Evolutionary conservation across 2,113 vertebrate genomes (phyloP), one percentile per base, ranked within the genome.

Genomic region (Sphaerodactylus townsendi): DNA sequence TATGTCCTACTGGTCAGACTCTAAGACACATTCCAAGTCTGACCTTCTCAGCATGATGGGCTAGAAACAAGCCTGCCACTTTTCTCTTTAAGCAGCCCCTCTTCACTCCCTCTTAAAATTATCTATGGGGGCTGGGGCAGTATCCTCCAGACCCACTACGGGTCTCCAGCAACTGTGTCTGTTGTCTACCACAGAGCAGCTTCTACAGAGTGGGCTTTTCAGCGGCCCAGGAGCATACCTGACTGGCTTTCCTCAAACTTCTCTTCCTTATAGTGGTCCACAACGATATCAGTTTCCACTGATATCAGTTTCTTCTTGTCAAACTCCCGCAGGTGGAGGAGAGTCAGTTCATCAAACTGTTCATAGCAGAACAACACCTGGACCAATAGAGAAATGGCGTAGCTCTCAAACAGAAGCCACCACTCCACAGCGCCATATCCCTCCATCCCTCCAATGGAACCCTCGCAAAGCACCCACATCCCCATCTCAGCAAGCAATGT

Each of bases 311-410:
- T 97, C 95, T 99, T 99, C 94, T 96, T 98, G 92, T 99, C 98
- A 56, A 99, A 99, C 92, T 99, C 97, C 19, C 97, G 90, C 28
- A 99, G 96, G 90, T 99, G 99, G 68, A 99, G 92, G 87, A 99
- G 94, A 0, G 98, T 98, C 69, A 99, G 96, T 93, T 99, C 99
- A 66, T 99, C 99, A 59, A 99, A 99, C 92, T 99, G 98, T 95
- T 99, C 98, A 0, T 98, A 99, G 95, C 99, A 99, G 95, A 99
- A 99, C 71, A 99, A 97, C 68, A 99, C 99, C 99, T 99, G 93
- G 46, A 72, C 39, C 88, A 8, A 86, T 41, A 64, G 5, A 56
- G 78, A 65, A 86, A 0, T 30, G n/a, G 23, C 17, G 33, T 37
- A 50, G 73, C 77, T 30, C 41, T 3, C 2, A 71, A 62, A 11